A percentile compares a stretch with the other conserved stretches of the same genome.
These are phyloP conservation scores for Microctonus aethiopoides DNA, from an alignment of 2,888 invertebrate species.

Conservation along the genomic window DNA sequence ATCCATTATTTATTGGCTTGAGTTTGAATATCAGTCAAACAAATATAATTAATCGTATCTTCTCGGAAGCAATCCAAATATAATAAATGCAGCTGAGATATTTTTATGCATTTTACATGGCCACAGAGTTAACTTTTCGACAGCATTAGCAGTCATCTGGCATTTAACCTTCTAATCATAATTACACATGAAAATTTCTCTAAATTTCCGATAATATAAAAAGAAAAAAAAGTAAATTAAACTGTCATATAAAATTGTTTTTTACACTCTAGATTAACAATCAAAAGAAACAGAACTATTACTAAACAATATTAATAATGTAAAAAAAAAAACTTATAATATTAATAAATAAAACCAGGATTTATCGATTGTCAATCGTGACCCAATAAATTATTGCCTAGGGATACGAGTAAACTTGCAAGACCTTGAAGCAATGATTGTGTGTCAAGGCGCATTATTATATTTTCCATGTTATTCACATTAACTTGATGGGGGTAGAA, in stretches of 20 bases:
- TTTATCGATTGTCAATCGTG: neutral
- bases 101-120: neutral
- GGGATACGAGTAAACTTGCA: neutral
- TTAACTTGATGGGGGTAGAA: neutral
- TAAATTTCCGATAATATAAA: neutral
- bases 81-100: conserved; percentile 4
- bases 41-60: neutral
- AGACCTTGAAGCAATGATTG: neutral
- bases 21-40: neutral
- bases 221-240: neutral
- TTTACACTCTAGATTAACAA: too few relatives aligned
- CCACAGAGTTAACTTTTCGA: neutral
- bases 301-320: too few relatives aligned
- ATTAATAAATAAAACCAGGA: neutral
- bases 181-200: neutral
- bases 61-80: neutral
- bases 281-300: too few relatives aligned
- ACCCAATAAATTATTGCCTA: neutral
- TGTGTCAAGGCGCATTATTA: neutral
- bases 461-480: neutral
- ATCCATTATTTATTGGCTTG: neutral
- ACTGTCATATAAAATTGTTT: too few relatives aligned
- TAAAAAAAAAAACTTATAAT: neutral
- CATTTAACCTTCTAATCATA: conserved; percentile 3
- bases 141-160: conserved; percentile 4